Conservation (phyloP, 2,888 invertebrate genomes). For the Cynaeus angustus region DNA sequence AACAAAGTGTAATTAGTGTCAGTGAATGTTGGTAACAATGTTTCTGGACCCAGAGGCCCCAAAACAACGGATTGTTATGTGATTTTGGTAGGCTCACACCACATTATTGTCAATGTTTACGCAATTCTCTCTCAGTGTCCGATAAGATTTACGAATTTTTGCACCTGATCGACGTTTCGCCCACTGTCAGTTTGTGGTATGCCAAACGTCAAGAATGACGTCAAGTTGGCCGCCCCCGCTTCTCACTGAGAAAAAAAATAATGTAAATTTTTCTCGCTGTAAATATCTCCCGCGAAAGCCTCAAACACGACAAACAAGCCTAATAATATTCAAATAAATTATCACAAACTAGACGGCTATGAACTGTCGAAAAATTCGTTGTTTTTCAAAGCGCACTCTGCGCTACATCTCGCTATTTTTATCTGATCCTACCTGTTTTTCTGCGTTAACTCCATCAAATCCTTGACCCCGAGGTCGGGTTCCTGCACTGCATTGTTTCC, state of each 20-base stretch:
- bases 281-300: constrained; percentile 29
- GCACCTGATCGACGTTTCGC: constrained; percentile 57
- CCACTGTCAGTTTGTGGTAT: constrained; percentile 64
- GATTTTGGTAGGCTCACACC: constrained; percentile 43
- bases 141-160: constrained; percentile 41
- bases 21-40: constrained; percentile 29
- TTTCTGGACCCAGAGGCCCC: constrained; percentile 19
- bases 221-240: constrained; percentile 65
- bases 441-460: constrained; percentile 27
- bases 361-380: constrained; percentile 11
- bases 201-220: constrained; percentile 67
- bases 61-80: constrained; percentile 44
- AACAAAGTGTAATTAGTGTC: constrained; percentile 38
- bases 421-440: constrained; percentile 28
- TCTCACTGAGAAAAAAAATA: constrained; percentile 57
- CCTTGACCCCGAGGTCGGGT: constrained; percentile 35
- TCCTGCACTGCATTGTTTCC: constrained; percentile 25
- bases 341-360: background rate
- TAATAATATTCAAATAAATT: constrained; percentile 20
- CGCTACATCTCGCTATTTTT: constrained; percentile 18
- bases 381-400: constrained; percentile 3
- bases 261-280: constrained; percentile 36
- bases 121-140: constrained; percentile 21
- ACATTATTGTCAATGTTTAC: constrained; percentile 40
- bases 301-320: constrained; percentile 13